Base-by-base conservation (phyloP, 1,140 invertebrate genomes). In the Zophobas atratus region DNA sequence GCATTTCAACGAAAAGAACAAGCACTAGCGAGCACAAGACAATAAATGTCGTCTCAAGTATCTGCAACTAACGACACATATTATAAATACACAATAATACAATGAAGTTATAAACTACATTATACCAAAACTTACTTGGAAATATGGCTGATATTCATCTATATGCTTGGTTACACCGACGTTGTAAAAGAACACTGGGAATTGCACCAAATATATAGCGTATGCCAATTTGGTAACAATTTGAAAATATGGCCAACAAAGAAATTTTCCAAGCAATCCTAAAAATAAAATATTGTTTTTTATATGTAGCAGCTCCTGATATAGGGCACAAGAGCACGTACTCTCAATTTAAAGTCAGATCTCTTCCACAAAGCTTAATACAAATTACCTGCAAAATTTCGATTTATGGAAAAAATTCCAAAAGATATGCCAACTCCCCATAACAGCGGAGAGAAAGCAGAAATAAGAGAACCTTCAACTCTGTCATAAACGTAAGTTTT, bases 181-280 rank as follows among this genome's bases (percentile, higher is more conserved):
- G 76, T 90, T 89, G 82, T 89, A 90, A 85, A 90, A 90, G 82
- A 89, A 90, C 70, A 90, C 87, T 1, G 90, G 90, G 82, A 90
- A 91, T 81, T 91, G 90, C 3, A 88, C 89, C 20, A 91, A 81
- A 84, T 91, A 91, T 2, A 91, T 87, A 41, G 87, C 87, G 81
- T 90, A 90, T 1, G 89, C 87, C 35, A 91, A 88, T 83, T 90
- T 85, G n/a, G 85, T 85, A 80, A 79, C 83, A 1, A 84, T 63
- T 55, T 87, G 87, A 78, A 89, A 89, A 70, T 86, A 77, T 77
- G 85, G 81, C 56, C 85, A 87, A 6, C 87, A 86, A 1, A 89
- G 79, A 57, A 89, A 86, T 35, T 84, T 63, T 39, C 86, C 86
- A 51, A 87, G 86, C 63, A 84, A 82, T 35, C 88, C 88, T 89